phyloP scores from a whole-genome alignment of 2,797 vertebrate species.

The Sebastes itinus region DNA sequence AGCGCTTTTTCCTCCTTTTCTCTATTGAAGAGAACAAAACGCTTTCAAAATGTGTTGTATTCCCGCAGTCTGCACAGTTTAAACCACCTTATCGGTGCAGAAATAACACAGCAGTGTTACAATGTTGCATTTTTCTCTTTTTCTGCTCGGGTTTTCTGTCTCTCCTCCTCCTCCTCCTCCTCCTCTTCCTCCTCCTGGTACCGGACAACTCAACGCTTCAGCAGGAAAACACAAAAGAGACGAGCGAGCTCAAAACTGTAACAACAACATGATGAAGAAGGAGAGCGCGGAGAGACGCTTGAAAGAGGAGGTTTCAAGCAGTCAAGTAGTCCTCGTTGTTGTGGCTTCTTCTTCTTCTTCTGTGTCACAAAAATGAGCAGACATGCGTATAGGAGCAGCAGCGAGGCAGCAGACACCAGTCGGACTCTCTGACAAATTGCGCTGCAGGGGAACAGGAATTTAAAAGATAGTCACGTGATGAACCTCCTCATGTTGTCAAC shows the following conservation, averaged over 20 bases:
- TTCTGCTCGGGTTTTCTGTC: neutral
- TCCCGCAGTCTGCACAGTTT: slow-evolving; percentile 17
- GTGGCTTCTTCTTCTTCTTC: neutral
- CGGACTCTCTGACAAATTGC: slow-evolving; percentile 73
- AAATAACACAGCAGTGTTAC: slow-evolving; percentile 7
- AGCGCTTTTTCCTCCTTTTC: slow-evolving; percentile 21
- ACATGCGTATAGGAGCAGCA: slow-evolving; percentile 32
- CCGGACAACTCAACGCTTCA: slow-evolving; percentile 34
- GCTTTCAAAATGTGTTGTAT: slow-evolving; percentile 13
- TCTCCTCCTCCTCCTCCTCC: slow-evolving; percentile 10
- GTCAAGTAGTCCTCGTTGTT: slow-evolving; percentile 27
- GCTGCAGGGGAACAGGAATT: slow-evolving; percentile 83
- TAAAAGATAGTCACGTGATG: slow-evolving; percentile 77
- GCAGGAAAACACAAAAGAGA: slow-evolving; percentile 39
- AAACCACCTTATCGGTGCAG: slow-evolving; percentile 15
- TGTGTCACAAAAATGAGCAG: slow-evolving; percentile 18
- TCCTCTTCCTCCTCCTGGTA: slow-evolving; percentile 11
- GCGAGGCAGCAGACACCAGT: neutral
- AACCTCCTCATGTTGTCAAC: slow-evolving; percentile 73
- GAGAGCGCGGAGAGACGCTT: slow-evolving; percentile 58
- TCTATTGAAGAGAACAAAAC: slow-evolving; percentile 37
- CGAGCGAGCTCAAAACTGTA: slow-evolving; percentile 60
- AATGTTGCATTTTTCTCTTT: slow-evolving; percentile 45
- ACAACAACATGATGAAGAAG: slow-evolving; percentile 58
- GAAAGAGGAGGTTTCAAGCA: slow-evolving; percentile 39